A percentile compares a stretch with the other conserved stretches of the same genome.
These are phyloP conservation scores for Orientallactaga bullata DNA, from an alignment of 2,113 vertebrate species.

Conservation along the genomic window DNA sequence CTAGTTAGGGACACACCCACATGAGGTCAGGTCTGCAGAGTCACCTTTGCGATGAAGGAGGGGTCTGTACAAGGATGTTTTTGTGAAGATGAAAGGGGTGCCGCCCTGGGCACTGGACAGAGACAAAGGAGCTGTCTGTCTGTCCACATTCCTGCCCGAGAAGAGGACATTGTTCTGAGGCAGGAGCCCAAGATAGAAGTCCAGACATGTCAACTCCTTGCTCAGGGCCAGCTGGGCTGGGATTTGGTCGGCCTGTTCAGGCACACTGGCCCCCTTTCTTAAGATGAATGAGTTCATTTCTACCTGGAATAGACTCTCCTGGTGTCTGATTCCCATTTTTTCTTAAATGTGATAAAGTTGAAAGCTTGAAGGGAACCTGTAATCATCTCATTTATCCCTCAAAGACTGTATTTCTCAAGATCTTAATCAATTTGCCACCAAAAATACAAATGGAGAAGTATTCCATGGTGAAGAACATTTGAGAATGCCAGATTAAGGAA, in stretches of 20 bases:
- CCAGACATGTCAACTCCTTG: rapidly evolving
- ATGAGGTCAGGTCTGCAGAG: neutral
- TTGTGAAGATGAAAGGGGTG: neutral
- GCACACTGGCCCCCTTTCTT: neutral
- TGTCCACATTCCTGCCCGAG: neutral
- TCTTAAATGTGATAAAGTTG: neutral
- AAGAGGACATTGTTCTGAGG: neutral
- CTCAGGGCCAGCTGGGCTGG: neutral
- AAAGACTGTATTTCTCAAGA: neutral
- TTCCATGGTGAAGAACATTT: neutral
- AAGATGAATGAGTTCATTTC: neutral
- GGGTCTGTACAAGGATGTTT: neutral
- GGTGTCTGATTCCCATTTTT: neutral
- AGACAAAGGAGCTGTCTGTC: neutral
- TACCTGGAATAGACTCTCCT: neutral
- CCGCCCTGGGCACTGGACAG: neutral
- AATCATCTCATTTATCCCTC: neutral
- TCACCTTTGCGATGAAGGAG: neutral
- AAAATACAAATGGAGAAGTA: neutral
- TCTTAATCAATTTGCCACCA: neutral
- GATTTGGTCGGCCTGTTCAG: no score
- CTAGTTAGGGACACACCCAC: neutral
- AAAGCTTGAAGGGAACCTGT: neutral
- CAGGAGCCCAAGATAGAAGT: neutral
- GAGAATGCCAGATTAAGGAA: neutral